Evolutionary conservation across 2,797 vertebrate species (phyloP), one percentile per base, ranked within the genome.

Genomic region (Melanogrammus aeglefinus): DNA sequence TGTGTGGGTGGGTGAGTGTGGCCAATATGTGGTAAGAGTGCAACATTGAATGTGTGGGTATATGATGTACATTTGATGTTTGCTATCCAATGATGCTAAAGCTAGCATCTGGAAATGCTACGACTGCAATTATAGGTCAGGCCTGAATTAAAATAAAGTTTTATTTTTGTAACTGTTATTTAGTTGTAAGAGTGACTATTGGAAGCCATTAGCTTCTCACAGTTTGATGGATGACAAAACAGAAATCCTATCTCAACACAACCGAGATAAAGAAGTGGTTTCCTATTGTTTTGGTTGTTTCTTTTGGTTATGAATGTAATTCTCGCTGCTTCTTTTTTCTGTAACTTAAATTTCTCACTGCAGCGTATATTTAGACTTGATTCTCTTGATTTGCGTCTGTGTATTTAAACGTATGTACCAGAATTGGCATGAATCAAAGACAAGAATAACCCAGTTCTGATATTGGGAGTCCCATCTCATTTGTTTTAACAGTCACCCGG

Each of bases 271-370:
- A 66, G 73, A n/a, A 76, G 36, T 16, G 51, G 31, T 80, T 47
- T 83, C 31, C 63, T 39, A 70, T 27, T 72, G 8, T 81, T 70
- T n/a, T 71, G 4, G 66, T 36, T 1, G 13, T 66, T 13, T 27
- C 10, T 76, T 38, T 75, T 24, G 35, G 10, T 72, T 78, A 83
- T 81, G 69, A 33, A 83, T 85, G 77, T 80, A 82, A 69, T 72
- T 75, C 79, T 80, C 76, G 91, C 87, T 94, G 95, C 94, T 96
- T 93, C 87, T 84, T 72, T 81, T 27, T 74, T 89, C 90, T 86
- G 92, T 95, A 94, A 95, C 95, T 95, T 92, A 93, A 80, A 93
- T 91, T 83, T 96, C 92, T 93, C 94, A 94, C 93, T 93, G 91
- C 92, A 85, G 90, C 94, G 94, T 93, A 92, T 89, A 79, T 93